Percentiles rank a stretch among this genome's conserved stretches.
Evolutionary conservation across 2,797 vertebrate genomes (phyloP).

Genomic region (Picus viridis): DNA sequence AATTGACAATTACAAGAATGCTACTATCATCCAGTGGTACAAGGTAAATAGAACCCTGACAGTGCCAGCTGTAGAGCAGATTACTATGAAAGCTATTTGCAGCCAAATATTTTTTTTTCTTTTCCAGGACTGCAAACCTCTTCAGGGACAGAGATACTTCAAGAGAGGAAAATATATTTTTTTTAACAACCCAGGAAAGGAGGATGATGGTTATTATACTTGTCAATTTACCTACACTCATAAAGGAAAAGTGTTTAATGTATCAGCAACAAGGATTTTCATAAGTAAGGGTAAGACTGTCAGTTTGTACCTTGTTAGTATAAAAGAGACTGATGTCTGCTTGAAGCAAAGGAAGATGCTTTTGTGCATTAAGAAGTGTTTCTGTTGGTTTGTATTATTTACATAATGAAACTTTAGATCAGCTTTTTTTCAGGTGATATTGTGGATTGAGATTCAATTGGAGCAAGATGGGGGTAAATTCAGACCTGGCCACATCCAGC

Average conservation of each 20-base stretch:
- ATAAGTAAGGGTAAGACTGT: constrained; percentile 51
- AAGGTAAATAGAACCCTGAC: constrained; percentile 50
- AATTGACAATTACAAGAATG: constrained; percentile 53
- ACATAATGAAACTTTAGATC: neutral
- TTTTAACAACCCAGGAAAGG: neutral
- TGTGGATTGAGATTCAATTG: neutral
- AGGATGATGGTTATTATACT: constrained; percentile 74
- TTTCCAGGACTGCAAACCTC: constrained; percentile 65
- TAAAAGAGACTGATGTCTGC: neutral
- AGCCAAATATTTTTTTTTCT: neutral
- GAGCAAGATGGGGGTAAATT: neutral
- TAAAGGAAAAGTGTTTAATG: constrained; percentile 62
- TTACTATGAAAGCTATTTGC: neutral
- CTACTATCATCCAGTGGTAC: constrained; percentile 60
- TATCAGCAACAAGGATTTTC: constrained; percentile 74
- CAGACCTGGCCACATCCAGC: neutral
- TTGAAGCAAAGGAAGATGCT: neutral
- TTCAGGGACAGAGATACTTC: constrained; percentile 42
- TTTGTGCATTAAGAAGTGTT: neutral
- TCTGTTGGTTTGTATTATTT: neutral
- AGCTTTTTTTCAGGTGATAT: neutral
- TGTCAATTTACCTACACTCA: constrained; percentile 78
- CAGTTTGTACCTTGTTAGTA: neutral
- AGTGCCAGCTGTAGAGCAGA: neutral
- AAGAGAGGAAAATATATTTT: neutral